Percentiles rank a stretch among this genome's conserved stretches.
Conservation (phyloP, 2,888 invertebrate genomes). For the Epinotia bilunana region DNA sequence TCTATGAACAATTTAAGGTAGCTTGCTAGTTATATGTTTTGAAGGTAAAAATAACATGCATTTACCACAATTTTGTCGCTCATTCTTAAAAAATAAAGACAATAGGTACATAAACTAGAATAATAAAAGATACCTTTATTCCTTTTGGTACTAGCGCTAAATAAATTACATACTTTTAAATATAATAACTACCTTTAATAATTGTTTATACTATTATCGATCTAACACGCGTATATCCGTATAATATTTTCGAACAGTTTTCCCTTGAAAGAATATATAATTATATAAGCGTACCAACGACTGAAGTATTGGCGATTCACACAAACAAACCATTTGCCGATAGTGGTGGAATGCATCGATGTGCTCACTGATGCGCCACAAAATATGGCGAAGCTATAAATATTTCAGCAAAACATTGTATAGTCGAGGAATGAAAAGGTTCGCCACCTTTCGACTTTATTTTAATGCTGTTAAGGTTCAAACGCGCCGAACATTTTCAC, state of each 20-base stretch:
- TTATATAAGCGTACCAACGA: background rate
- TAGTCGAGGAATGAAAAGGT: background rate
- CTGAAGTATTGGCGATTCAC: conserved; percentile 27
- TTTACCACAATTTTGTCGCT: no score
- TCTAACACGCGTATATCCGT: background rate
- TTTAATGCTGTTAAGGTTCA: no score
- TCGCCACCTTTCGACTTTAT: no score
- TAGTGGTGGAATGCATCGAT: conserved; percentile 31
- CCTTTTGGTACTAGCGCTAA: background rate
- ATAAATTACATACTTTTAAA: background rate
- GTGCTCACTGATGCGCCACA: conserved; percentile 29
- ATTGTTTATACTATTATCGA: conserved; percentile 1
- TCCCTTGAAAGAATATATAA: conserved; percentile 13
- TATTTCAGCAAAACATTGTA: conserved; percentile 13
- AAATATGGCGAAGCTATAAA: conserved; percentile 29
- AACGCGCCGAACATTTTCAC: no score
- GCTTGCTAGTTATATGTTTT: no score
- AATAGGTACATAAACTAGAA: background rate
- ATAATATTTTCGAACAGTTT: conserved; percentile 21
- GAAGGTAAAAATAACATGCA: no score
- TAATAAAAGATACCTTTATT: background rate
- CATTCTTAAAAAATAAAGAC: background rate
- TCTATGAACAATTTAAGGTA: no score
- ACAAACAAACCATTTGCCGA: conserved; percentile 17
- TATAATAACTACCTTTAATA: background rate